Base-by-base conservation (phyloP, 2,797 vertebrate species). In the Anolis apletophallus region DNA sequence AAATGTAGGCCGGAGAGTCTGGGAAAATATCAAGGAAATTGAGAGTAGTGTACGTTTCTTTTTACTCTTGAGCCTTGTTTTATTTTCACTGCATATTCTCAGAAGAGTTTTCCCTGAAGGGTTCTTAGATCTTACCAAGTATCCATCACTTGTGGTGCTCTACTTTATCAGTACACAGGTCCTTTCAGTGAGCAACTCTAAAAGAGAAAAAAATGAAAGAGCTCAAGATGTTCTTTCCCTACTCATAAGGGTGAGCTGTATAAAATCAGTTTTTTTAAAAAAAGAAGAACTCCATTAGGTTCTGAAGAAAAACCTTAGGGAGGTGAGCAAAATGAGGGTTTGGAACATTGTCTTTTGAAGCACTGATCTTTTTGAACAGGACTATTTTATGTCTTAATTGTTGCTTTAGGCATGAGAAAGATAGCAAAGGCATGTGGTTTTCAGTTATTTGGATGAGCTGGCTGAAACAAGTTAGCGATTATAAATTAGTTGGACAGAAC, bases 241-340 rank as follows among this genome's bases (percentile, higher is more conserved):
- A 57, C 21, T 81, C 64, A 36, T 40, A 61, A 73, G 11, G 14
- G 40, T 74, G 83, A 87, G 29, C 13, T 46, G 19, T 19, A 81
- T n/a, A 84, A 82, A 89, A 59, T 71, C 29, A 10, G 26, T 69
- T 82, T 86, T 87, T 52, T 74, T 40, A 52, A 55, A 14, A 5
- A n/a, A 19, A 74, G 68, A 88, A n/a, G 12, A 34, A 87, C 17
- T 83, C 7, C 3, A 50, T 83, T 86, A 71, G 19, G n/a, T 83
- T 90, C 82, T 85, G 54, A 89, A 87, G 54, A 71, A 14, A 88
- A 90, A 78, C 46, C 82, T 85, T 50, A 59, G 74, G 86, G 69
- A 91, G 14, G 21, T 90, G 57, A 86, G 69, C 64, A 76, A 85
- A 13, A 73, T 67, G 14, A 69, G 61, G 69, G 14, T 50, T 78